Evolutionary conservation across 92 coral and sea anemone genomes (phyloP), one percentile per base, ranked within the genome.

Genomic region (Chrysogorgia sp.): DNA sequence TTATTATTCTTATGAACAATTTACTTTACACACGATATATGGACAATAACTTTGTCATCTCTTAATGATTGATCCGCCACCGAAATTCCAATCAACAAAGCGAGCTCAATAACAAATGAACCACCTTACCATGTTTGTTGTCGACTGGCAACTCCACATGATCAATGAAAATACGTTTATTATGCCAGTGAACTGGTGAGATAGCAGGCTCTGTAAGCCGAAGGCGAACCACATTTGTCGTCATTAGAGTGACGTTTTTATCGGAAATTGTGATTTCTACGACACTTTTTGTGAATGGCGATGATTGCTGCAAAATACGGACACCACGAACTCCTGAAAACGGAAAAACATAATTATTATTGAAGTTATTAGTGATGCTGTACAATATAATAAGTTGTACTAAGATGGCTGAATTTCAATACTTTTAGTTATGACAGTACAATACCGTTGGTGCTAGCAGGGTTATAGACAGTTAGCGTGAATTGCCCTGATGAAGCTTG

Each of bases 321-420:
- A 96, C 97, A 29, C 99, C 99, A 20, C 97, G 91, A 7, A 96
- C 82, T 21, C 99, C 99, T 96, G 82, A 26, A 21, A 57, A 12
- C 63, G 33, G 58, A 21, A 29, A 2, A 47, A 47, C 53, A 15
- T 6, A 15, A 7, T 2, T 7, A 47, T 2, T 15, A 47, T 7
- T 7, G 53, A 37, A 37, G 5, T 37, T 5, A 4, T 5, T 37
- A 5, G 43, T 37, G 12, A 37, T 4, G 43, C 43, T 4, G 43
- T 37, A 37, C 43, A 37, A 12, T 37, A 37, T 4, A 5, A 37
- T 12, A 5, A 37, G 43, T 37, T 4, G 5, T 37, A 37, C 5
- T 4, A 37, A 12, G 43, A 37, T n/a, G n/a, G 43, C 43, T 4
- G 12, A 37, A 12, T 37, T 37, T 37, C 43, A 4, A 5, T 4